Conservation (phyloP, 2,113 vertebrate genomes). For the Petrocephalus microphthalmus region DNA sequence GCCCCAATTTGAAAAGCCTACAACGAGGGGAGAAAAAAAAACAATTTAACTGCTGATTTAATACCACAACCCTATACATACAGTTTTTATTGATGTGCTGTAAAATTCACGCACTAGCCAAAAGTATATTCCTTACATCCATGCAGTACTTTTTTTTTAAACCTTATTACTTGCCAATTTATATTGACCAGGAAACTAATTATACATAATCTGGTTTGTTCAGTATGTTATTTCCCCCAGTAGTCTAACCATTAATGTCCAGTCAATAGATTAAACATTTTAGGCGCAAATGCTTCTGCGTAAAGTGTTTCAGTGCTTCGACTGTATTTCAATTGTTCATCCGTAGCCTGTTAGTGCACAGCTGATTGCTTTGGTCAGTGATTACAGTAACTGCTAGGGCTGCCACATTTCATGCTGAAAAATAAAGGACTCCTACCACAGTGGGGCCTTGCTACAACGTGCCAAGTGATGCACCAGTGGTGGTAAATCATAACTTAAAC, state of each 20-base stretch:
- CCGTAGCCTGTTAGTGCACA: background rate
- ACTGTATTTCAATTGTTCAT: background rate
- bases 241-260: background rate
- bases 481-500: no score
- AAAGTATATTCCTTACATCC: background rate
- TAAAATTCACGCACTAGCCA: background rate
- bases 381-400: background rate
- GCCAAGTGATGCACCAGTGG: no score
- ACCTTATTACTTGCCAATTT: background rate
- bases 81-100: background rate
- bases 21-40: background rate
- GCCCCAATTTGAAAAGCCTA: constrained; percentile 8
- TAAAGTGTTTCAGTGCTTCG: background rate
- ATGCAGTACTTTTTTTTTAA: background rate
- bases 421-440: no score
- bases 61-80: background rate
- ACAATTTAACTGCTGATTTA: background rate
- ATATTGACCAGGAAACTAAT: background rate
- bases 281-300: no score
- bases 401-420: no score
- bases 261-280: background rate
- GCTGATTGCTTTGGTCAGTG: background rate
- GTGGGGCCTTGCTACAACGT: no score
- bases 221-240: background rate
- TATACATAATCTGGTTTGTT: background rate